Evolutionary conservation across 2,888 invertebrate species (phyloP).

Genomic region (Nymphalis urticae): DNA sequence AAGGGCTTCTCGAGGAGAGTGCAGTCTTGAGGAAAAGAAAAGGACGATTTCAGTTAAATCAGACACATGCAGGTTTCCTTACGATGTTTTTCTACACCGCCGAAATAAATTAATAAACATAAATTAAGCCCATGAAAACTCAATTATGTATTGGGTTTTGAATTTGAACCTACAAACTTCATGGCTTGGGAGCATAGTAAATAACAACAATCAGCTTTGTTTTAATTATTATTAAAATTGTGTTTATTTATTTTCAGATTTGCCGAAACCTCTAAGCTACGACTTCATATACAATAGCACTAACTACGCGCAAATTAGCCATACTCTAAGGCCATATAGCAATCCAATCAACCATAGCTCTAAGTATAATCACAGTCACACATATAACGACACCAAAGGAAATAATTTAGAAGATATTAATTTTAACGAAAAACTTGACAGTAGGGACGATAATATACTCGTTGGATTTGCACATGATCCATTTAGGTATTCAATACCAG

Average conservation of each 20-base stretch:
- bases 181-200: too few species aligned
- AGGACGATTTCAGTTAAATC: too few species aligned
- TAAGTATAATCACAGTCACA: conserved; percentile 16
- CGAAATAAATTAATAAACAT: too few species aligned
- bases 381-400: conserved; percentile 46
- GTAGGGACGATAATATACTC: conserved; percentile 49
- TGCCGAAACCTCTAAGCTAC: conserved; percentile 57
- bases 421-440: conserved; percentile 39
- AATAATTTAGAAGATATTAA: conserved; percentile 48
- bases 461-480: conserved; percentile 72
- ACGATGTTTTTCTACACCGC: too few species aligned
- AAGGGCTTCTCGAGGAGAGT: too few species aligned
- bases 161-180: too few species aligned
- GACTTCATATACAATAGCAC: conserved; percentile 68
- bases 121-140: too few species aligned
- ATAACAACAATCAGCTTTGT: too few species aligned
- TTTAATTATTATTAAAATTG: too few species aligned
- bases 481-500: conserved; percentile 67
- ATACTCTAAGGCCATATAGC: conserved; percentile 50
- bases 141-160: too few species aligned
- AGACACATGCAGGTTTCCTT: too few species aligned
- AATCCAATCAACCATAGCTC: background rate
- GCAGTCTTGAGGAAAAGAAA: too few species aligned
- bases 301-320: conserved; percentile 61
- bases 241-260: conserved; percentile 54